Conservation (phyloP, 2,888 invertebrate species). For the Xestia xanthographa region DNA sequence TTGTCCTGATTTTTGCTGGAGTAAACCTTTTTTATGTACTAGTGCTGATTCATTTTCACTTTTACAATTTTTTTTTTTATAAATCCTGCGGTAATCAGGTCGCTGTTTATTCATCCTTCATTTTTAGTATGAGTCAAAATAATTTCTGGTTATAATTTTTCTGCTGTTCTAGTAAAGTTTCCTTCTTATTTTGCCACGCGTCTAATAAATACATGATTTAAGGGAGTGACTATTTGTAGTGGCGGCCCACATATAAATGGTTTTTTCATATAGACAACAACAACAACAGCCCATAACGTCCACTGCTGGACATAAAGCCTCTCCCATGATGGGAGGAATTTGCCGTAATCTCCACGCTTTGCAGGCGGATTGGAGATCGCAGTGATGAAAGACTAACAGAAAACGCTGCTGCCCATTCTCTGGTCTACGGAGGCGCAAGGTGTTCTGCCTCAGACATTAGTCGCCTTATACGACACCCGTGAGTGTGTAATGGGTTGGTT, state of each 20-base stretch:
- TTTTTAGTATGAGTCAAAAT: neutral
- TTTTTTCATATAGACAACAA: too few relatives aligned
- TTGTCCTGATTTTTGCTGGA: conserved; percentile 8
- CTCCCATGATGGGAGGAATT: too few relatives aligned
- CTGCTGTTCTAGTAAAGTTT: neutral
- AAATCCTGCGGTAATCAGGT: conserved; percentile 4
- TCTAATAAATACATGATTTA: conserved; percentile 8
- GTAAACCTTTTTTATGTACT: conserved; percentile 22
- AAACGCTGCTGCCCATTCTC: too few relatives aligned
- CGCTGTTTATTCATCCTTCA: neutral
- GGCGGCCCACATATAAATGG: neutral
- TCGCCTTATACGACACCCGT: too few relatives aligned
- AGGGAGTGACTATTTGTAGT: neutral
- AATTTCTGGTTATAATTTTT: neutral
- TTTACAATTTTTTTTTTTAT: neutral
- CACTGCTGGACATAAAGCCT: too few relatives aligned
- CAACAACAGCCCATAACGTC: too few relatives aligned
- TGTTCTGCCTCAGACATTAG: too few relatives aligned
- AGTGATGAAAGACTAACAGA: too few relatives aligned
- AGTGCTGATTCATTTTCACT: conserved; percentile 30
- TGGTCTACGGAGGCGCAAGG: too few relatives aligned
- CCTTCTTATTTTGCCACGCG: neutral
- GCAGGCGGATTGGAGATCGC: too few relatives aligned
- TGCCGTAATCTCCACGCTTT: too few relatives aligned
- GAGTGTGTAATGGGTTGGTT: too few relatives aligned